Evolutionary conservation across 2,797 vertebrate genomes (phyloP), one percentile per base, ranked within the genome.

Genomic region (Enteromius unitaeniatus): DNA sequence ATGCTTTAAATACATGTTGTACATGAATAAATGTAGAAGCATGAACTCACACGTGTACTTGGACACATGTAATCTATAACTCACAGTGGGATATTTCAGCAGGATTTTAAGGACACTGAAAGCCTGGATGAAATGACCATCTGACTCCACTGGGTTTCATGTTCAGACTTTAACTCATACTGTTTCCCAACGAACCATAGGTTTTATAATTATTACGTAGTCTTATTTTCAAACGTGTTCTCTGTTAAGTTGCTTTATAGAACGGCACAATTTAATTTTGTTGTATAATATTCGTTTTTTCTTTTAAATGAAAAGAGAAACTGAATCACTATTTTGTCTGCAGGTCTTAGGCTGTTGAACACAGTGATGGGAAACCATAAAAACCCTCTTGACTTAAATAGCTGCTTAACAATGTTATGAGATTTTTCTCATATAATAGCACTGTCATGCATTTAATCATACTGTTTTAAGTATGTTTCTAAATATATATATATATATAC

Each of bases 121-220:
- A 26, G 69, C 51, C n/a, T 60, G 42, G 79, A 87, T 78, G 8
- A 74, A 75, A 70, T 80, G 55, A 84, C 79, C 86, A 75, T 53
- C 37, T 84, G 79, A 86, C 86, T 82, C 75, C 79, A 79, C 21
- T 28, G 51, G 68, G 84, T 76, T 86, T 69, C 68, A 60, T 79
- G 76, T 47, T 70, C 37, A 45, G 72, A 49, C 65, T 69, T 47
- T 69, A 72, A 76, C 85, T 86, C 75, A 86, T 58, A 40, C 67
- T 55, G 67, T 88, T 86, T 84, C 49, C 76, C 79, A 89, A 87
- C 45, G 64, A 81, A 85, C 74, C 78, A 75, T 68, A 82, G 73
- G 70, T 86, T 87, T 79, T 80, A 55, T 21, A 47, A 67, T 69
- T 82, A 72, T 82, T 47, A 65, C 34, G 21, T 34, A 68, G 28